Evolutionary conservation across 2,888 invertebrate genomes (phyloP).

Genomic region (Lochmaea capreae): DNA sequence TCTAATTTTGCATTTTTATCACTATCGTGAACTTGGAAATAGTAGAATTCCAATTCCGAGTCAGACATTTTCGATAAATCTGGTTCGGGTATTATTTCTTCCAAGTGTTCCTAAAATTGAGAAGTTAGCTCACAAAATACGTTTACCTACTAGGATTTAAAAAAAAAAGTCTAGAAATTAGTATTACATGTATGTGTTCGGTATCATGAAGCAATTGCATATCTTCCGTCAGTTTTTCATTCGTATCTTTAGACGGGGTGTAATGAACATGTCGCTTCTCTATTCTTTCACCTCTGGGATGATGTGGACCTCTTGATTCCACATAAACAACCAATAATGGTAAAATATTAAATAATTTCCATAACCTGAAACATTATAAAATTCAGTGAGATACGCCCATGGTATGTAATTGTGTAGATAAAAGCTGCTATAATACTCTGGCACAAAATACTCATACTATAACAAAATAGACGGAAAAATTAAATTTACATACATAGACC

Average conservation of each 20-base stretch:
- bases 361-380: slow-evolving; percentile 15
- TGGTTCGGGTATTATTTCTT: slow-evolving; percentile 65
- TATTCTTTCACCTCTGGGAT: slow-evolving; percentile 69
- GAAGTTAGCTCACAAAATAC: not conserved
- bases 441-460: too few species aligned
- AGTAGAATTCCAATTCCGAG: slow-evolving; percentile 87
- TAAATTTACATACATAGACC: too few species aligned
- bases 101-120: slow-evolving; percentile 60
- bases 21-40: slow-evolving; percentile 89
- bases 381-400: not conserved
- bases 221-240: slow-evolving; percentile 76
- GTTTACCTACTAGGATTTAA: not conserved
- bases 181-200: slow-evolving; percentile 69
- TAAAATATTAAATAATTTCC: slow-evolving; percentile 20
- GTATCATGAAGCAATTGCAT: slow-evolving; percentile 79
- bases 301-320: slow-evolving; percentile 71
- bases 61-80: slow-evolving; percentile 80
- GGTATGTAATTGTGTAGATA: too few species aligned
- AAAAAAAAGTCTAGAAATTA: too few species aligned
- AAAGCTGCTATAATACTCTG: too few species aligned
- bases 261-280: slow-evolving; percentile 71
- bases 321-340: slow-evolving; percentile 59
- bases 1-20: slow-evolving; percentile 91
- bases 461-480: too few species aligned
- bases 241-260: slow-evolving; percentile 67